These are phyloP conservation scores for Sylvilagus floridanus DNA, from an alignment of 2,797 vertebrate species.

Conservation along the genomic window DNA sequence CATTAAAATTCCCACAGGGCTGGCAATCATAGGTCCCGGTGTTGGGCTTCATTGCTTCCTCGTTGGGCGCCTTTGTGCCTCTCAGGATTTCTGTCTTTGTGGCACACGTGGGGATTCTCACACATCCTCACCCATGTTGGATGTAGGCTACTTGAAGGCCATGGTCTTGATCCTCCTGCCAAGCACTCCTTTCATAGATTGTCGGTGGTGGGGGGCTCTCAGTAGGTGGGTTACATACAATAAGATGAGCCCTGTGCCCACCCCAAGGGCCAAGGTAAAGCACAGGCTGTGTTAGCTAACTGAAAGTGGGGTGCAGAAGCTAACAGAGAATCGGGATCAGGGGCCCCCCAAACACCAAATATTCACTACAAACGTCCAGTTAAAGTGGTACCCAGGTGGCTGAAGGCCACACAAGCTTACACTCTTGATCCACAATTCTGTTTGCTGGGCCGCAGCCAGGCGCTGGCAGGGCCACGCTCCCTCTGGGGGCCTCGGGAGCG, in stretches of 20 bases:
- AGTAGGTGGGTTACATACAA: neutral
- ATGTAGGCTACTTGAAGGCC: neutral
- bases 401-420: neutral
- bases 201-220: neutral
- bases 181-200: neutral
- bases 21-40: accelerated
- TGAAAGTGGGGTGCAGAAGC: accelerated
- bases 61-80: neutral
- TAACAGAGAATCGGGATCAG: neutral
- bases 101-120: neutral
- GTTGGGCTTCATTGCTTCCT: neutral
- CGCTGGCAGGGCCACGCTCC: accelerated
- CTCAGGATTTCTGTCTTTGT: neutral
- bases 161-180: no score
- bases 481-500: neutral
- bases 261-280: neutral
- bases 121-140: neutral
- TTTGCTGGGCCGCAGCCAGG: neutral
- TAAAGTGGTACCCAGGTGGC: neutral
- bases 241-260: neutral
- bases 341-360: accelerated
- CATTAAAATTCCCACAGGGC: neutral
- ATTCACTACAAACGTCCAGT: no score
- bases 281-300: accelerated
- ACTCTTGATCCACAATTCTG: neutral